Conservation (phyloP, 2,797 vertebrate species). For the Octomys mimax region DNA sequence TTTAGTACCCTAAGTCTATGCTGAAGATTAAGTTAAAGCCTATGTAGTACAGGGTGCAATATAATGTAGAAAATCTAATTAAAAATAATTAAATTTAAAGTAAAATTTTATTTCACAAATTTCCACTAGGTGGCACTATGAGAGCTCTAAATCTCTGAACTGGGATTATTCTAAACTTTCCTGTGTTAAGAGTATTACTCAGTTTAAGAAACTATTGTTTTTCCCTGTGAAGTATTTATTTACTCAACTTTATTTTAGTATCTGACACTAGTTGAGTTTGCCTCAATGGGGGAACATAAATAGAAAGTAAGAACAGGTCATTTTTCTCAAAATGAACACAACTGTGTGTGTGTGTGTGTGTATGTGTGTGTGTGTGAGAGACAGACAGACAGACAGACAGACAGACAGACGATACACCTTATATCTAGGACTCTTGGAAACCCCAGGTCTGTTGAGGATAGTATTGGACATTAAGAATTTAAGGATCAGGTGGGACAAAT, state of each 20-base stretch:
- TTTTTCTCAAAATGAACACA: conserved; percentile 58
- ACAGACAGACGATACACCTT: not conserved
- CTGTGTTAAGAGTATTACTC: not conserved
- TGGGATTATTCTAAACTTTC: not conserved
- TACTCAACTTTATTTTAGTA: not conserved
- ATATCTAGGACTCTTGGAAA: conserved; percentile 7
- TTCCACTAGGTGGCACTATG: conserved; percentile 79
- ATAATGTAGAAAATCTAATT: conserved; percentile 37
- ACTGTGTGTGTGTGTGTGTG: not conserved
- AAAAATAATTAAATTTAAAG: conserved; percentile 26
- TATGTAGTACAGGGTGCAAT: not conserved
- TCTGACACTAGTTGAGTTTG: conserved; percentile 13
- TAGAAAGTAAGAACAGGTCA: not conserved
- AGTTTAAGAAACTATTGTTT: conserved; percentile 23
- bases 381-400: not conserved
- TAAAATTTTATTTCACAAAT: conserved; percentile 38
- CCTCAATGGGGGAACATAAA: conserved; percentile 10
- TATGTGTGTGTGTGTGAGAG: not conserved
- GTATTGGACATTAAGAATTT: conserved; percentile 13
- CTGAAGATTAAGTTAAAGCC: conserved; percentile 37
- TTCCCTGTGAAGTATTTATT: conserved; percentile 52
- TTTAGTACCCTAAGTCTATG: not conserved
- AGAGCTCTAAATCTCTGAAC: conserved; percentile 10
- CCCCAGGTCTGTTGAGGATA: not conserved
- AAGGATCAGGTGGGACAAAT: not conserved